These are phyloP conservation scores for Lycocerus yunnanus DNA, from an alignment of 2,888 invertebrate species.

Conservation along the genomic window DNA sequence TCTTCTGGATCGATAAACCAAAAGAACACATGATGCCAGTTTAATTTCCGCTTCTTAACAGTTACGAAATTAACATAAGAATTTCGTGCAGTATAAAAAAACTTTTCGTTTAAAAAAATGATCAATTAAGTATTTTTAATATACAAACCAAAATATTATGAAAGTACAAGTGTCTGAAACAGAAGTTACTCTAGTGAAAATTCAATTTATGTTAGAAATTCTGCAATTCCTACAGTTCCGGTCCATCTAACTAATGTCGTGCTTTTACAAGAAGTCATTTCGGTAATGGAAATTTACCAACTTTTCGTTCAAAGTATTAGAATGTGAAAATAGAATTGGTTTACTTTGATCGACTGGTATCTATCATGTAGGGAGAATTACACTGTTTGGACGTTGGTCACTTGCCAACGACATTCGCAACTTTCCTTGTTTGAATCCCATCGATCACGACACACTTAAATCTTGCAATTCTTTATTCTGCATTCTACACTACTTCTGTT, in stretches of 20 bases:
- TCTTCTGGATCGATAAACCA: background rate
- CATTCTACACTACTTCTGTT: constrained; percentile 11
- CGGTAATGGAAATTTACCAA: constrained; percentile 30
- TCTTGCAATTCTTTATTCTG: constrained; percentile 9
- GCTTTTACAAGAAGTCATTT: constrained; percentile 34
- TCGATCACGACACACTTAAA: constrained; percentile 39
- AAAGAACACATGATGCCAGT: background rate
- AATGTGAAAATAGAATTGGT: constrained; percentile 25
- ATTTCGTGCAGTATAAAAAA: background rate
- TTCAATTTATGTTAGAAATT: constrained; percentile 55
- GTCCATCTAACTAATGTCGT: constrained; percentile 53
- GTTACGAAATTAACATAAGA: background rate
- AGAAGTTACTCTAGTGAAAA: constrained; percentile 53
- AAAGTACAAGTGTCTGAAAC: constrained; percentile 48
- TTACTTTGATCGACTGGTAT: constrained; percentile 39
- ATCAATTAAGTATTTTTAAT: background rate
- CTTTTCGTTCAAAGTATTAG: background rate
- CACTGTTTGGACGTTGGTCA: constrained; percentile 53
- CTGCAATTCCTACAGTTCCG: constrained; percentile 52
- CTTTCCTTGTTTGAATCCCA: constrained; percentile 45
- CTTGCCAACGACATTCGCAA: constrained; percentile 53
- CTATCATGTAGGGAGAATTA: constrained; percentile 53
- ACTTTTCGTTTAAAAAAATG: background rate
- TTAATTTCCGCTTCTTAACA: background rate
- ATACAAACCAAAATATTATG: constrained; percentile 35